phyloP scores from a whole-genome alignment of 1,140 invertebrate genomes.

The Zelostemma sp. region DNA sequence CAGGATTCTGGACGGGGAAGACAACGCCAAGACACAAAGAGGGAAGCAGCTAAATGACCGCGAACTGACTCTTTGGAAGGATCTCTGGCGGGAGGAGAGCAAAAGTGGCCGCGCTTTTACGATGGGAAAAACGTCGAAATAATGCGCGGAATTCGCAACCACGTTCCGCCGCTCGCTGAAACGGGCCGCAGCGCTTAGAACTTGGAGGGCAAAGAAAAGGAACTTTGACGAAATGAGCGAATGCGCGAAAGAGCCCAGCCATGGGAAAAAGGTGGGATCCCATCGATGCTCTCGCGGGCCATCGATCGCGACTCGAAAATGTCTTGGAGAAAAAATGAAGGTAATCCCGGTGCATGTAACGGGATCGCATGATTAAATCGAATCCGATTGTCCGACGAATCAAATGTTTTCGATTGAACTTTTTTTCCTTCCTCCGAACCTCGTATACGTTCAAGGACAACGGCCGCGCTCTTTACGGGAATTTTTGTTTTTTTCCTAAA shows the following conservation, averaged over 20 bases:
- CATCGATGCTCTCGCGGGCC: conserved; percentile 3
- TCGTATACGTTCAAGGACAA: too few relatives aligned
- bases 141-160: conserved; percentile 47
- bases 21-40: conserved; percentile 10
- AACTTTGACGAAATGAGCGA: conserved; percentile 14
- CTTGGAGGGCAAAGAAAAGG: too few relatives aligned
- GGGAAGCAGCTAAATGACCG: conserved; percentile 10
- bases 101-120: conserved; percentile 53
- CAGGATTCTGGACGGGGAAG: background rate
- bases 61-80: conserved; percentile 5
- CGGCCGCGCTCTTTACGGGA: too few relatives aligned
- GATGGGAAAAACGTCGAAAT: conserved; percentile 57
- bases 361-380: conserved; percentile 25
- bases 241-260: conserved; percentile 6
- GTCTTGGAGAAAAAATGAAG: background rate
- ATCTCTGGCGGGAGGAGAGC: conserved; percentile 28
- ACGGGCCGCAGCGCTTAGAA: conserved; percentile 12
- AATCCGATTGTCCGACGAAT: conserved; percentile 38
- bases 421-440: too few relatives aligned
- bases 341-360: too few relatives aligned
- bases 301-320: background rate
- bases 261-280: conserved; percentile 11
- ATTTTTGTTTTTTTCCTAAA: too few relatives aligned
- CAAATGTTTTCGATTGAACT: too few relatives aligned
- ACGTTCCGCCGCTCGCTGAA: conserved; percentile 33